Percentiles rank a stretch among this genome's conserved stretches.
These are phyloP conservation scores for Thaleichthys pacificus DNA, from an alignment of 2,797 vertebrate species.

Conservation along the genomic window DNA sequence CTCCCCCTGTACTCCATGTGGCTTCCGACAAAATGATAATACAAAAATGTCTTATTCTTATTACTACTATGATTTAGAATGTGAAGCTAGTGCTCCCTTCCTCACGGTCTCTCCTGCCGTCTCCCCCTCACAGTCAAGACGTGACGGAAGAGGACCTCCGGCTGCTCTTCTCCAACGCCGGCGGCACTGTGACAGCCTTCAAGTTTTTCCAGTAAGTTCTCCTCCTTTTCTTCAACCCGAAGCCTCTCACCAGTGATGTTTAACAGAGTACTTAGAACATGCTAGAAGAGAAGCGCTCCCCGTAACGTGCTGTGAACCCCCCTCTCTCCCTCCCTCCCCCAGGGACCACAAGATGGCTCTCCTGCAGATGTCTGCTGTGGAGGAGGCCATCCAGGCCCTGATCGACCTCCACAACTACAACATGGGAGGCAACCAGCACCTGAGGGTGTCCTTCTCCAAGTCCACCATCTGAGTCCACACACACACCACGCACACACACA, in stretches of 20 bases:
- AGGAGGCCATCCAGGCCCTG: slow-evolving; percentile 95
- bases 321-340: not conserved
- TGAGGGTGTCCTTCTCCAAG: slow-evolving; percentile 97
- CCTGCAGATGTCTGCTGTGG: slow-evolving; percentile 95
- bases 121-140: slow-evolving; percentile 78
- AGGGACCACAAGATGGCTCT: slow-evolving; percentile 99
- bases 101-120: not conserved
- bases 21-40: too few species aligned
- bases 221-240: not conserved
- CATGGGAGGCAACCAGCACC: slow-evolving; percentile 95
- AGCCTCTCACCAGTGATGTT: too few species aligned
- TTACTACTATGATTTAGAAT: too few species aligned
- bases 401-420: slow-evolving; percentile 98
- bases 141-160: slow-evolving; percentile 92
- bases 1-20: too few species aligned
- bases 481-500: not conserved
- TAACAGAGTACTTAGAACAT: too few species aligned
- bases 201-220: slow-evolving; percentile 96
- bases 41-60: too few species aligned
- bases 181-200: slow-evolving; percentile 95
- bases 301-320: not conserved
- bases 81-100: not conserved
- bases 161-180: slow-evolving; percentile 92
- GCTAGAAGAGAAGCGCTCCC: too few species aligned
- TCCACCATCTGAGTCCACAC: slow-evolving; percentile 85